Conservation (phyloP, 2,888 invertebrate species). For the Drosophila anomalata region DNA sequence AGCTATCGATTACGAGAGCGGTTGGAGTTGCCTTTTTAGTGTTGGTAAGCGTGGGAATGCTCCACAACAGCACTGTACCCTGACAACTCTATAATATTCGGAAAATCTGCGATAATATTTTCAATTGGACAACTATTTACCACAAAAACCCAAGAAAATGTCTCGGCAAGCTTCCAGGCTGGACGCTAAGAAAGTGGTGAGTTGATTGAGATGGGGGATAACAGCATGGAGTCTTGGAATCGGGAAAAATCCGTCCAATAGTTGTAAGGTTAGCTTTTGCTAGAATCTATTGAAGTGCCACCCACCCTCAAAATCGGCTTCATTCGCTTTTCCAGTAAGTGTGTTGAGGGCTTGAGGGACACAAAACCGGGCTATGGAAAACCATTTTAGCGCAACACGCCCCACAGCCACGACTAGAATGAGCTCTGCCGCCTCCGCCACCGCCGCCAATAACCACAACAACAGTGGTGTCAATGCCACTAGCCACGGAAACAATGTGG, state of each 20-base stretch:
- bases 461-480: conserved; percentile 38
- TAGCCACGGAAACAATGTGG: conserved; percentile 39
- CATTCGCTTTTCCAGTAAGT: conserved; percentile 84
- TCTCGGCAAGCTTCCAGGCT: conserved; percentile 82
- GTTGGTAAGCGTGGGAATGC: neutral
- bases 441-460: conserved; percentile 38
- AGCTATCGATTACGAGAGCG: neutral
- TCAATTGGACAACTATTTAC: conserved; percentile 12
- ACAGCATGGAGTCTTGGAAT: conserved; percentile 16
- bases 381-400: conserved; percentile 60
- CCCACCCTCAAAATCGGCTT: conserved; percentile 82
- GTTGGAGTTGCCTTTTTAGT: no score
- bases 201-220: conserved; percentile 50
- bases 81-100: conserved; percentile 39
- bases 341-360: conserved; percentile 54
- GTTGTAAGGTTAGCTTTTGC: conserved; percentile 66
- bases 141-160: conserved; percentile 67
- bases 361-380: conserved; percentile 65
- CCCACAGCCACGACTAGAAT: conserved; percentile 58
- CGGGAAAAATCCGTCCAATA: conserved; percentile 36
- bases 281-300: conserved; percentile 74
- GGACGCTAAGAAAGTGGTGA: conserved; percentile 84
- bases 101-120: conserved; percentile 16
- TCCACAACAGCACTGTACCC: conserved; percentile 2
- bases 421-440: conserved; percentile 51